phyloP scores from a whole-genome alignment of 2,888 invertebrate species.

The Lampropteryx suffumata region DNA sequence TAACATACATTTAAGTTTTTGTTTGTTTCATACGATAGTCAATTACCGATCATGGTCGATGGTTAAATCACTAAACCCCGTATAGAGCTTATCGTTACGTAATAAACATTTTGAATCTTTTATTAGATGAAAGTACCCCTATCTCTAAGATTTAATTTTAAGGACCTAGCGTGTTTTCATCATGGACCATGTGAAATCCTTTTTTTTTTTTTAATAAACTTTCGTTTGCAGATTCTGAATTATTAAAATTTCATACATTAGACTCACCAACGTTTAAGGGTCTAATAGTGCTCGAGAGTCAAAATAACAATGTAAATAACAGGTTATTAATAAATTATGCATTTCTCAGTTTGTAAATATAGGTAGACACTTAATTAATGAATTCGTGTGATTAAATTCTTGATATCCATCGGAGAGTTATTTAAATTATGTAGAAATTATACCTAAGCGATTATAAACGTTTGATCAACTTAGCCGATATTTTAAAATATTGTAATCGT shows the following conservation, averaged over 20 bases:
- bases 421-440: neutral
- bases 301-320: too few relatives aligned
- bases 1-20: constrained; percentile 4
- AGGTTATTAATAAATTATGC: too few relatives aligned
- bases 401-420: neutral
- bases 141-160: constrained; percentile 30
- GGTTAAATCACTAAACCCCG: constrained; percentile 50
- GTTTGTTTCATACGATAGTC: constrained; percentile 17
- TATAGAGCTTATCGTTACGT: constrained; percentile 61
- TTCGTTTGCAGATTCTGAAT: neutral
- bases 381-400: neutral
- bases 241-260: too few relatives aligned
- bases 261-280: too few relatives aligned
- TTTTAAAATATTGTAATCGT: neutral
- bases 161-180: constrained; percentile 28
- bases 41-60: constrained; percentile 45
- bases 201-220: neutral
- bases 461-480: constrained; percentile 1
- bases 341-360: constrained; percentile 4
- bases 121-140: constrained; percentile 37
- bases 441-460: too few relatives aligned
- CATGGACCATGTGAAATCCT: constrained; percentile 23
- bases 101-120: constrained; percentile 50
- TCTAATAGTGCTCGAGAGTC: too few relatives aligned
- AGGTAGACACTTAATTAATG: neutral